Base-by-base conservation (phyloP, 2,888 invertebrate genomes). In the Drosophila hamatofila region DNA sequence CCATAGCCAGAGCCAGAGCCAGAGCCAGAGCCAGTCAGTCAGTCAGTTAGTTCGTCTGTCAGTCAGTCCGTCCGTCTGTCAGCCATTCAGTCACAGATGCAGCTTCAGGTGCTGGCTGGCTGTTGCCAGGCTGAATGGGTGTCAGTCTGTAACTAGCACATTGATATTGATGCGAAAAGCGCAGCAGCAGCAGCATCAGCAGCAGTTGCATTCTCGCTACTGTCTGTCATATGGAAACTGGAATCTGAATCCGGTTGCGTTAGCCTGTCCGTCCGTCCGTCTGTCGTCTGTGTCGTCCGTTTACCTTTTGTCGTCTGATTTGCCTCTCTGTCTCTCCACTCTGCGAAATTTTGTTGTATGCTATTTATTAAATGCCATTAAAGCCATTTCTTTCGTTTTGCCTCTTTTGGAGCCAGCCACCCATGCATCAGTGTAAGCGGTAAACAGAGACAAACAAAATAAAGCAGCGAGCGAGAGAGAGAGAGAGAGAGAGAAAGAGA, bases 301-400 rank as follows among this genome's bases (percentile, higher is more conserved):
- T 46, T 37, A 35, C 35, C 46, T 44, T 56, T 56, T 56, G 56
- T 56, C 30, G 23, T 56, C 56, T 4, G 44, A 7, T 63, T 8
- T 39, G 5, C n/a, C 27, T 37, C 27, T 25, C 33, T 61, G 4
- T 23, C 35, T 57, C 42, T 37, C 16, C 25, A 18, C 41, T 18
- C 44, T 57, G 52, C 54, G 51, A 60, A 60, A 60, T 48, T 68
- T 70, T 77, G 59, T 64, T 84, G 63, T 69, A 48, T 63, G 64
- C 65, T 75, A 75, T 84, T 87, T 87, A 88, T 75, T 85, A 85
- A 87, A 82, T 82, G 88, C 64, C 83, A 84, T 82, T 87, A 84
- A 84, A 87, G 67, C 52, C 62, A 74, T 75, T 75, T 74, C 62
- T 60, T 57, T 72, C 51, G 18, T 54, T 35, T 65, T 58, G 66